Evolutionary conservation across 2,888 invertebrate genomes (phyloP).

Genomic region (Drosophila affinis): DNA sequence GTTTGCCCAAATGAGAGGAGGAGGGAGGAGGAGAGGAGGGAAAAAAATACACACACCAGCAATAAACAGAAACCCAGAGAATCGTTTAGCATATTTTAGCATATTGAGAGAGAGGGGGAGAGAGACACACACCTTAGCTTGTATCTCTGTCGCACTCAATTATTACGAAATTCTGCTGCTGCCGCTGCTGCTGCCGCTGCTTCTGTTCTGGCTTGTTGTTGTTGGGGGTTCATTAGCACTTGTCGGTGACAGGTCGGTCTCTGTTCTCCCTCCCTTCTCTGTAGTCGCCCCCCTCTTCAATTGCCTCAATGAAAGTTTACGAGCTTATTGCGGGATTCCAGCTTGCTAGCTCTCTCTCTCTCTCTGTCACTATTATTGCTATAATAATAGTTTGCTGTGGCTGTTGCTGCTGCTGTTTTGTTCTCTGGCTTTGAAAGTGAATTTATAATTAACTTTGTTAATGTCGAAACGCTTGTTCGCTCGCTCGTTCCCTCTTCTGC

Average conservation of each 20-base stretch:
- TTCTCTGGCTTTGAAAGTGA: slow-evolving; percentile 62
- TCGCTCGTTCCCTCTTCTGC: slow-evolving; percentile 18
- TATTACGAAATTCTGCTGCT: slow-evolving; percentile 62
- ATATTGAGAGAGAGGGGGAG: slow-evolving; percentile 53
- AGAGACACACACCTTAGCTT: slow-evolving; percentile 42
- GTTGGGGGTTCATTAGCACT: slow-evolving; percentile 71
- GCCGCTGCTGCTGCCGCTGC: slow-evolving; percentile 19
- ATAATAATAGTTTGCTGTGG: slow-evolving; percentile 8
- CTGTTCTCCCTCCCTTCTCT: background rate
- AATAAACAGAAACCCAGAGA: slow-evolving; percentile 28
- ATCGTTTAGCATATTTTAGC: slow-evolving; percentile 75
- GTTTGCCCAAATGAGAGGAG: slow-evolving; percentile 65
- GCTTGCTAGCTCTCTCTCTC: background rate
- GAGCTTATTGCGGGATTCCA: slow-evolving; percentile 33
- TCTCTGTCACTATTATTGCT: slow-evolving; percentile 10
- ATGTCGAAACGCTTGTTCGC: slow-evolving; percentile 14
- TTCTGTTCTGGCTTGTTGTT: slow-evolving; percentile 24
- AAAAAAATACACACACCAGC: slow-evolving; percentile 9
- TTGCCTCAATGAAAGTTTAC: slow-evolving; percentile 72
- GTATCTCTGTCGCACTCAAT: slow-evolving; percentile 54
- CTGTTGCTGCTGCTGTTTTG: slow-evolving; percentile 12
- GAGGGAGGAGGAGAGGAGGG: slow-evolving; percentile 5
- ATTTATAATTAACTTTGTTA: slow-evolving; percentile 62
- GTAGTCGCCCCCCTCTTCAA: slow-evolving; percentile 31
- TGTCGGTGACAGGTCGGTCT: slow-evolving; percentile 57